These are phyloP conservation scores for Anarrhichthys ocellatus DNA, from an alignment of 2,113 vertebrate species.

Conservation along the genomic window DNA sequence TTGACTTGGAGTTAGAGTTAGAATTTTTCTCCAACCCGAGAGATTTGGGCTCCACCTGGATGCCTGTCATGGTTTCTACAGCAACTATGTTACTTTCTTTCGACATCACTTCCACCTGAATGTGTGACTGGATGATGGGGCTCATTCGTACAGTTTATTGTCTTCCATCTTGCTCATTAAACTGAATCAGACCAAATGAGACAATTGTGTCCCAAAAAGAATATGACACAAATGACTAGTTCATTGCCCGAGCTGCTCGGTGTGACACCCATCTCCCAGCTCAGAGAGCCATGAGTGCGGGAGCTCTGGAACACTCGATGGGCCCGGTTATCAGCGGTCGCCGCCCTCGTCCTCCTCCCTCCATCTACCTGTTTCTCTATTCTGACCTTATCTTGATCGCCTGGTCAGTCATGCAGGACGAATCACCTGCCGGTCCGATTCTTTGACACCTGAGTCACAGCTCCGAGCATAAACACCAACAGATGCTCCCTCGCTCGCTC, in stretches of 20 bases:
- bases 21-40: conserved; percentile 15
- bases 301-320: neutral
- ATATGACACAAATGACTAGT: too few relatives aligned
- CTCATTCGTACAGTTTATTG: neutral
- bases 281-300: neutral
- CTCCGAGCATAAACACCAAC: conserved; percentile 18
- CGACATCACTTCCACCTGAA: neutral
- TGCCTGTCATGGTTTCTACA: neutral
- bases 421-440: neutral
- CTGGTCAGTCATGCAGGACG: conserved; percentile 6
- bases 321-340: neutral
- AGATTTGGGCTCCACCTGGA: conserved; percentile 26
- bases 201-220: neutral
- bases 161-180: neutral
- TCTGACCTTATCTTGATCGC: conserved; percentile 3
- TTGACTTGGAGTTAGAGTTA: conserved; percentile 19
- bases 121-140: neutral
- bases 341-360: neutral
- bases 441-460: neutral
- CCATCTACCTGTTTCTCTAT: conserved; percentile 1
- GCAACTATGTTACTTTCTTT: neutral
- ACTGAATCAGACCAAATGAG: neutral
- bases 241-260: conserved; percentile 15
- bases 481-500: neutral
- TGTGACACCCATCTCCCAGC: conserved; percentile 28